Conservation (phyloP, 2,797 vertebrate species). For the Glossophaga mutica region DNA sequence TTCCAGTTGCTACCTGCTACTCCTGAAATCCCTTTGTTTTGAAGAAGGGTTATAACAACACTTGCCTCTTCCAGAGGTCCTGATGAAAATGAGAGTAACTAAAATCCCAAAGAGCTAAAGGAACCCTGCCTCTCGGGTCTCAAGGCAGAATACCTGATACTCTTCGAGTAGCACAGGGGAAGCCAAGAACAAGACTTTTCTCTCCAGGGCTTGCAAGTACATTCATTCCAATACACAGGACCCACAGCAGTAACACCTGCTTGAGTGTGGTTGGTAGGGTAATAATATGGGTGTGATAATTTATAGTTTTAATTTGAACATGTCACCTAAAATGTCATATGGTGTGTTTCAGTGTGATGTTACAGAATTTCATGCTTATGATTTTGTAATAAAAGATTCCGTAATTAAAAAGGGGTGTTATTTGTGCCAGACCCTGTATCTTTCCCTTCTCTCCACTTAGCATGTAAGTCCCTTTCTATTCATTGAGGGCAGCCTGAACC, state of each 20-base stretch:
- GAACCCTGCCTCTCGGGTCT: background rate
- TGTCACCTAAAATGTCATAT: too few species aligned
- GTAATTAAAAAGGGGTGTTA: too few species aligned
- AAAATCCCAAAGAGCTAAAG: background rate
- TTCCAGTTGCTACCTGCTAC: background rate
- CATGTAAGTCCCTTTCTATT: background rate
- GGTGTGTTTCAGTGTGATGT: too few species aligned
- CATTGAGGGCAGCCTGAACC: background rate
- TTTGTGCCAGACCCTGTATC: background rate
- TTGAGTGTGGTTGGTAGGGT: too few species aligned
- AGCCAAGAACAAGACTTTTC: background rate
- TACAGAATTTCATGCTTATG: too few species aligned
- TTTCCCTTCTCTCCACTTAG: background rate
- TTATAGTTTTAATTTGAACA: too few species aligned
- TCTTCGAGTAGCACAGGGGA: background rate
- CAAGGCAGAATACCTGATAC: constrained; percentile 33
- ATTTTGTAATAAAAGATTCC: too few species aligned
- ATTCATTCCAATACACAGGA: background rate
- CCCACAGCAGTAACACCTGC: too few species aligned
- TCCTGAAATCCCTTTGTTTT: background rate
- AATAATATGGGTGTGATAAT: too few species aligned
- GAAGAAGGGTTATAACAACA: background rate
- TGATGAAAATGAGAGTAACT: background rate
- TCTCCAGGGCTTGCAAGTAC: background rate
- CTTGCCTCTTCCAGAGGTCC: background rate